Conservation (phyloP, 2,113 vertebrate species). For the Stomatorhinus ivindoensis region DNA sequence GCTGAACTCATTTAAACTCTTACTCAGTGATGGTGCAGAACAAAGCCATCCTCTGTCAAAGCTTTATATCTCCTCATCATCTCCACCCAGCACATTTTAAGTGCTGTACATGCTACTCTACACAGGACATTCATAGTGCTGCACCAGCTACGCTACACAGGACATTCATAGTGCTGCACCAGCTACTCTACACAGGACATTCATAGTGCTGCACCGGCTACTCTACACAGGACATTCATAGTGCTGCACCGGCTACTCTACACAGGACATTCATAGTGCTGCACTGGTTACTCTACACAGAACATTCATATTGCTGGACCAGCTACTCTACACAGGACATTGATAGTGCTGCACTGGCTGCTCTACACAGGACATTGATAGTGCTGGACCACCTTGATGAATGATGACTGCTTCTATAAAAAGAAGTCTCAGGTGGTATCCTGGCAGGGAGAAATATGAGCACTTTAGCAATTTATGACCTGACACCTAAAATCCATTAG, state of each 20-base stretch:
- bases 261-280: background rate
- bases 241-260: background rate
- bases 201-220: background rate
- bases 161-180: background rate
- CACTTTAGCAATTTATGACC: constrained; percentile 10
- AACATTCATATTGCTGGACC: background rate
- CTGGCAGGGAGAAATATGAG: background rate
- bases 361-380: background rate
- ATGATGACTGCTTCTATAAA: constrained; percentile 4
- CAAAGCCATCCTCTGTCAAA: background rate
- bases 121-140: no score
- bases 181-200: background rate
- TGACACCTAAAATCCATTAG: background rate
- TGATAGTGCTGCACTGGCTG: background rate
- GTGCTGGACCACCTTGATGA: background rate
- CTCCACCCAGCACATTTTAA: background rate
- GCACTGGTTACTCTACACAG: background rate
- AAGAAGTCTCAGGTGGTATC: background rate
- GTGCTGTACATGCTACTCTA: background rate
- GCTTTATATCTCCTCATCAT: background rate
- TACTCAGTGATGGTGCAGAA: background rate
- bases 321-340: background rate
- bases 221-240: background rate
- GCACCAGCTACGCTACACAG: background rate
- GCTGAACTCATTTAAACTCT: background rate